phyloP scores from a whole-genome alignment of 2,113 vertebrate species.

The Sterna hirundo region DNA sequence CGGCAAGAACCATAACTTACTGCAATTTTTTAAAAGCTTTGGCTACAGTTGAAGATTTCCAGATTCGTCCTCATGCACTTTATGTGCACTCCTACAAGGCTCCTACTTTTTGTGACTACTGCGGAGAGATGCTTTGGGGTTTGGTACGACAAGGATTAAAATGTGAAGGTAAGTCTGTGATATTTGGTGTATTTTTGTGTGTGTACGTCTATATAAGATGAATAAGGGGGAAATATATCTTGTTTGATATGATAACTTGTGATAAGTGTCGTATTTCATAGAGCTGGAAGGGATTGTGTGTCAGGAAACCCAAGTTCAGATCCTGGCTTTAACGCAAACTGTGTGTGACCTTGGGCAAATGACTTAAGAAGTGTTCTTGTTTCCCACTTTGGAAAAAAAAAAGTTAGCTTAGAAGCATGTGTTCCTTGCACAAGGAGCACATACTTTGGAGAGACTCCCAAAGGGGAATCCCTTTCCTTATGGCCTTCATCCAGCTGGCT shows the following conservation, averaged over 20 bases:
- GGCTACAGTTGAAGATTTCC: constrained; percentile 97
- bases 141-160: constrained; percentile 97
- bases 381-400: not conserved
- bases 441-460: not conserved
- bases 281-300: not conserved
- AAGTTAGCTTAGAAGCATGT: not conserved
- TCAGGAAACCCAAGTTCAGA: not conserved
- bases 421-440: not conserved
- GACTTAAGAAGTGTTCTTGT: not conserved
- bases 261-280: not conserved
- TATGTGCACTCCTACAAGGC: constrained; percentile 99
- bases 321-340: not conserved
- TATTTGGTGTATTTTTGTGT: not conserved
- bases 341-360: not conserved
- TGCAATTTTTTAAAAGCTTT: constrained; percentile 81
- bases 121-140: constrained; percentile 99
- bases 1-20: constrained; percentile 13
- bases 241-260: not conserved
- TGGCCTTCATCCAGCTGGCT: constrained; percentile 18
- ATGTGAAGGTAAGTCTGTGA: constrained; percentile 89
- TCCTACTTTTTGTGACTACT: constrained; percentile 99
- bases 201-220: not conserved
- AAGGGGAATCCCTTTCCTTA: constrained; percentile 22
- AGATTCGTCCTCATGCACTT: constrained; percentile 96
- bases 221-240: not conserved